Base-by-base conservation (phyloP, 1,140 invertebrate genomes). In the Temnothorax nylanderi region DNA sequence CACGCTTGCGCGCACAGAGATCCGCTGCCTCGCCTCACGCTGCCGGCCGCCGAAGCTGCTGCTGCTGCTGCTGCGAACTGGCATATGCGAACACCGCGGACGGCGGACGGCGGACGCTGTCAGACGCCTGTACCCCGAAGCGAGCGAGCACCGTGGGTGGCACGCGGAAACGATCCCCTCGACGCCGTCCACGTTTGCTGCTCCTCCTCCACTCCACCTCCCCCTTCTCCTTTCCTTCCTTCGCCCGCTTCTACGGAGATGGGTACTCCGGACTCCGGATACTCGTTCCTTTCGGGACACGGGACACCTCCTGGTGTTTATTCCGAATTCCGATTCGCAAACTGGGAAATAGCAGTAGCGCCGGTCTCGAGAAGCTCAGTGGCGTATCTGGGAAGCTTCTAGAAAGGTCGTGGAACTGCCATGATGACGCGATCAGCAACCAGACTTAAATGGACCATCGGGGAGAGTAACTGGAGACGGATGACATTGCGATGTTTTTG, bases 1-100 rank as follows among this genome's bases (percentile, higher is more conserved):
- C 60, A 88, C 90, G 88, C 91, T 75, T 90, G 87, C 91, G 89
- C 62, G 75, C 11, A 88, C 13, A 84, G 60, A 86, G 60, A 86
- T 44, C 51, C 84, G 21, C 54, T 74, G 51, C 37, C 26, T 0
- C 26, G 26, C 26, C 26, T 82, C 64, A 80, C 64, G 67, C 69
- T 75, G 69, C 41, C 69, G 80, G 69, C 69, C 80, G 56, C 41
- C 56, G 54, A 75, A 49, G 69, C 80, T 49, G 69, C 58, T 78
- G 44, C 62, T 41, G 41, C 62, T 37, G 69, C 80, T 49, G 69
- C 58, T 78, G 44, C 62, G 62, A 69, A 81, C 77, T 81, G 77
- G 64, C 77, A 81, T 81, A 81, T 69, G 77, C 77, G 47, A 81
- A 54, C 21, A 16, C 62, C 11, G 26, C 54, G 49, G 8, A 69